These are phyloP conservation scores for Meiosimyza decipiens DNA, from an alignment of 2,888 invertebrate species.

Conservation along the genomic window DNA sequence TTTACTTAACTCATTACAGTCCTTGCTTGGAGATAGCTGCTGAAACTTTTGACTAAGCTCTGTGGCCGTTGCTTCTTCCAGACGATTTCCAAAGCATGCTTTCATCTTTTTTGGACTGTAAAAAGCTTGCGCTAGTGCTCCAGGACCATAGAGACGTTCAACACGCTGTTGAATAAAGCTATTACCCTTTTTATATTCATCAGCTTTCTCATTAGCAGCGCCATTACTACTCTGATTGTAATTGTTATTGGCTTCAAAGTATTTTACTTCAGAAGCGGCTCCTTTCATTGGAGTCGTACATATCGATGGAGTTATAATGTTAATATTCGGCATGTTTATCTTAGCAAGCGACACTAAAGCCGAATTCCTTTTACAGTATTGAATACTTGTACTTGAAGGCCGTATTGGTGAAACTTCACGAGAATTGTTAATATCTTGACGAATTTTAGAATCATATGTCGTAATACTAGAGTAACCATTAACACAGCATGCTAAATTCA, in stretches of 20 bases:
- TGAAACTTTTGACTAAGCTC: constrained; percentile 66
- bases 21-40: constrained; percentile 60
- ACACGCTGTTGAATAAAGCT: constrained; percentile 91
- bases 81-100: constrained; percentile 40
- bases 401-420: constrained; percentile 79
- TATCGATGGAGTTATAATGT: constrained; percentile 19
- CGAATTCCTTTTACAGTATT: constrained; percentile 69
- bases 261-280: background rate
- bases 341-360: constrained; percentile 70
- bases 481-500: constrained; percentile 89
- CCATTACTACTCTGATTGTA: constrained; percentile 7
- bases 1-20: constrained; percentile 58
- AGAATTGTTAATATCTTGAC: constrained; percentile 79
- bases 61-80: constrained; percentile 49
- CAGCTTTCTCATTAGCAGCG: background rate
- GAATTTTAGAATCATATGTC: constrained; percentile 84
- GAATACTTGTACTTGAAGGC: constrained; percentile 67
- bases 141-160: constrained; percentile 88
- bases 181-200: constrained; percentile 65
- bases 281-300: constrained; percentile 27
- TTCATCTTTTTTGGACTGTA: constrained; percentile 71
- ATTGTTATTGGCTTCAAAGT: constrained; percentile 24
- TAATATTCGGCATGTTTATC: constrained; percentile 50
- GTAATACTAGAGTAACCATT: constrained; percentile 90
- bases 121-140: constrained; percentile 86